A percentile compares a stretch with the other conserved stretches of the same genome.
Evolutionary conservation across 2,888 invertebrate species (phyloP).

Genomic region (Plagodis dolabraria): DNA sequence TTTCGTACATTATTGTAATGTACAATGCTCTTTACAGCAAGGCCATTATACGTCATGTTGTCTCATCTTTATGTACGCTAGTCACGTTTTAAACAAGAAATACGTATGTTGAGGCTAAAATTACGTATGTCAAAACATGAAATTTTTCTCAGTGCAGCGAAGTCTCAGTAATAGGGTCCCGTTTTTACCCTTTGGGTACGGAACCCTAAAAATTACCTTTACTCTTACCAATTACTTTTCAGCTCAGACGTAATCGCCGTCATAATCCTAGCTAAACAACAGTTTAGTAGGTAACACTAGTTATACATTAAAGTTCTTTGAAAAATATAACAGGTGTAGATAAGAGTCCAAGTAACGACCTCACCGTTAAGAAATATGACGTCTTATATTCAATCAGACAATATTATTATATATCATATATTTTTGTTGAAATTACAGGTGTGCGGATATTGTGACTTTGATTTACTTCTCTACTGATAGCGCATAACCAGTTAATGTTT

Average conservation of each 20-base stretch:
- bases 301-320: constrained; percentile 51
- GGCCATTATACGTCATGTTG: too few relatives aligned
- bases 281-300: constrained; percentile 5
- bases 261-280: constrained; percentile 7
- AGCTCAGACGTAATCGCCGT: constrained; percentile 2
- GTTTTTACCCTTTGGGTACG: too few relatives aligned
- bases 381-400: constrained; percentile 52
- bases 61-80: too few relatives aligned
- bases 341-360: constrained; percentile 48
- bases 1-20: too few relatives aligned
- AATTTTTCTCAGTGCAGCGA: too few relatives aligned
- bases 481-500: constrained; percentile 15
- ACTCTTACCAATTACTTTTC: too few relatives aligned
- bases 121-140: too few relatives aligned
- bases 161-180: too few relatives aligned
- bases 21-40: too few relatives aligned
- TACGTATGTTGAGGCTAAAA: too few relatives aligned
- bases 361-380: constrained; percentile 43
- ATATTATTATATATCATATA: constrained; percentile 42
- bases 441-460: constrained; percentile 27
- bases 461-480: constrained; percentile 34
- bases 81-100: too few relatives aligned
- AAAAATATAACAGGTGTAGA: constrained; percentile 57
- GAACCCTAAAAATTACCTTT: too few relatives aligned
- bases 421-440: constrained; percentile 43